Conservation (phyloP, 2,888 invertebrate species). For the Orchestes rusci region DNA sequence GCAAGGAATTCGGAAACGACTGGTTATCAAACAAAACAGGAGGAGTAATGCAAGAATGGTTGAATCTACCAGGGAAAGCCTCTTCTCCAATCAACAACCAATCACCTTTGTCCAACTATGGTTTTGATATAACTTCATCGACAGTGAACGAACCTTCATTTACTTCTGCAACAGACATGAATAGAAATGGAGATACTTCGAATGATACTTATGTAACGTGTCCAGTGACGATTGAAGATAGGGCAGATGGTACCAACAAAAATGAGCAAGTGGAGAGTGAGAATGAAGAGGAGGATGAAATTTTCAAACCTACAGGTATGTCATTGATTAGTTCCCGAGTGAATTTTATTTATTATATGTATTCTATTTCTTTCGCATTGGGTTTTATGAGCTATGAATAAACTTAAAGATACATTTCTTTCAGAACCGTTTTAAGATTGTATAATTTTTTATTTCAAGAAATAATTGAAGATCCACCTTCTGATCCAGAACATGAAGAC, state of each 20-base stretch:
- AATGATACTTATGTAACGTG: background rate
- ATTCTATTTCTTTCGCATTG: no score
- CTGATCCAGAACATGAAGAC: conserved; percentile 35
- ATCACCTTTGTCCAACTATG: no score
- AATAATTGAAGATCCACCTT: conserved; percentile 2
- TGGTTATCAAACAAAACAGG: conserved; percentile 48
- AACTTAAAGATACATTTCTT: background rate
- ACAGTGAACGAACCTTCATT: no score
- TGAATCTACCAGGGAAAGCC: conserved; percentile 34
- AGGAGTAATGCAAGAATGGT: conserved; percentile 48
- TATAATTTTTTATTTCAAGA: conserved; percentile 8
- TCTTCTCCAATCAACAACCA: conserved; percentile 27
- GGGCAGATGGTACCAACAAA: background rate
- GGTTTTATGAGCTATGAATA: no score
- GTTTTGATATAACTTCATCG: no score
- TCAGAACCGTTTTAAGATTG: conserved; percentile 7
- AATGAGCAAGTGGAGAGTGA: no score
- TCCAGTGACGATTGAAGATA: background rate
- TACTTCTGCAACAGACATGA: conserved; percentile 14
- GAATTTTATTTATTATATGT: no score
- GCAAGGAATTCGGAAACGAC: conserved; percentile 52
- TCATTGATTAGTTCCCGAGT: no score
- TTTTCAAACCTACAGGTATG: no score
- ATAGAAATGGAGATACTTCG: background rate
- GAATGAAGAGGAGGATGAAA: no score